Evolutionary conservation across 2,797 vertebrate species (phyloP).

Genomic region (Loris lydekkerianus): DNA sequence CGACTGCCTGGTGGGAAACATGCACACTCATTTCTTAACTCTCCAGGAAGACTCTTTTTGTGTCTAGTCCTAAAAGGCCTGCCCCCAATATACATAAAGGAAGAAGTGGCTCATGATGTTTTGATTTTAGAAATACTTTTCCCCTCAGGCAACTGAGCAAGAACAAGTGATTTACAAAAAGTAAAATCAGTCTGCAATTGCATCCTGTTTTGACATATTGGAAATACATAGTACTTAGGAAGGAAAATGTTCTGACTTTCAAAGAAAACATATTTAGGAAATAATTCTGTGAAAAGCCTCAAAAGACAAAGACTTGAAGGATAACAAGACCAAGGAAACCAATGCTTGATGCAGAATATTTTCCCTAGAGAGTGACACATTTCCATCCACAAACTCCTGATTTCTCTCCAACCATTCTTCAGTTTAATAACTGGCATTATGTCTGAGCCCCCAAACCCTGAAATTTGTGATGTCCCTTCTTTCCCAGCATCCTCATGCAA

Average conservation of each 20-base stretch:
- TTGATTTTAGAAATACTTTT: not conserved
- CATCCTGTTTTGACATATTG: not conserved
- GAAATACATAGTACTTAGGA: not conserved
- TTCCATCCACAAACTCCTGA: not conserved
- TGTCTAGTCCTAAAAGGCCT: not conserved
- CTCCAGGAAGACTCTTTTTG: not conserved
- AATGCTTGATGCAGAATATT: not conserved
- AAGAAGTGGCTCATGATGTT: not conserved
- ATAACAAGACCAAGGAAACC: not conserved
- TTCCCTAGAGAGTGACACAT: not conserved
- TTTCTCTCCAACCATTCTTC: not conserved
- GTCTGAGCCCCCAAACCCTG: not conserved
- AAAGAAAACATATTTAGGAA: constrained; percentile 30
- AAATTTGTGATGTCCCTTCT: not conserved
- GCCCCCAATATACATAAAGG: not conserved
- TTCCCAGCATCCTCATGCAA: not conserved
- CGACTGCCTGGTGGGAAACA: not conserved
- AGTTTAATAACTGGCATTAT: not conserved
- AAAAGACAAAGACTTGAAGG: not conserved
- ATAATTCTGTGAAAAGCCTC: not conserved
- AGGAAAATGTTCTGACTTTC: not conserved
- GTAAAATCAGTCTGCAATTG: constrained; percentile 31
- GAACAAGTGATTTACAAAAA: constrained; percentile 22
- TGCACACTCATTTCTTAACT: not conserved
- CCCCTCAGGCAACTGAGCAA: constrained; percentile 12